phyloP scores from a whole-genome alignment of 2,113 vertebrate species.

The Nothobranchius kuhntae region DNA sequence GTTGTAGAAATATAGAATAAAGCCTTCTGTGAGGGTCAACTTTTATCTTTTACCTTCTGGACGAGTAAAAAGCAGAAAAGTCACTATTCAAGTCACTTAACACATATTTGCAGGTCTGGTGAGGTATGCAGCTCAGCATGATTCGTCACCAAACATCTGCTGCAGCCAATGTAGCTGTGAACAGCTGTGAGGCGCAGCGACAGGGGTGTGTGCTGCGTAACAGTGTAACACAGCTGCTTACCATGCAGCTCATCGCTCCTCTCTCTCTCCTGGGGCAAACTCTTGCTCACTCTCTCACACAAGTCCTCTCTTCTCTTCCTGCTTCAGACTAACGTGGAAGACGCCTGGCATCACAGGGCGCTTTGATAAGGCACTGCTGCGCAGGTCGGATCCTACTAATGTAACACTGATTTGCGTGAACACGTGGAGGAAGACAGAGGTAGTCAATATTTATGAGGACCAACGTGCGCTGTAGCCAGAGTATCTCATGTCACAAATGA shows the following conservation, averaged over 20 bases:
- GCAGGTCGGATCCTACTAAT: conserved; percentile 64
- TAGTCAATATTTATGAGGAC: conserved; percentile 66
- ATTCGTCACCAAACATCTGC: conserved; percentile 75
- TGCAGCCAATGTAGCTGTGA: conserved; percentile 68
- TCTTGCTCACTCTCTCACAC: conserved; percentile 36
- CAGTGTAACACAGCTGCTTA: conserved; percentile 73
- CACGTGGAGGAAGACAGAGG: conserved; percentile 50
- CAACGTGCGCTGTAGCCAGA: conserved; percentile 41
- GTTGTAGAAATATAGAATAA: background rate
- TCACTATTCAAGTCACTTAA: conserved; percentile 65
- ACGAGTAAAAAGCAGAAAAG: conserved; percentile 46
- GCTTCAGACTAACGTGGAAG: conserved; percentile 60
- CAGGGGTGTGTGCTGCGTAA: conserved; percentile 66
- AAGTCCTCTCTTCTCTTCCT: conserved; percentile 31
- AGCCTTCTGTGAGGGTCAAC: conserved; percentile 18
- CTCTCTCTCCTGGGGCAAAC: conserved; percentile 46
- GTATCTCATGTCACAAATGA: conserved; percentile 59
- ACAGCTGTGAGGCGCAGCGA: conserved; percentile 60
- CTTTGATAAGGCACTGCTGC: conserved; percentile 67
- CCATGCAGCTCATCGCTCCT: conserved; percentile 72
- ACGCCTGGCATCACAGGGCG: conserved; percentile 67
- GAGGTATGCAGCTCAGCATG: conserved; percentile 48
- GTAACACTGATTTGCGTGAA: conserved; percentile 69
- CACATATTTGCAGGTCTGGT: conserved; percentile 77
- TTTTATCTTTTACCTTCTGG: conserved; percentile 36